A percentile compares a stretch with the other conserved stretches of the same genome.
Evolutionary conservation across 1,140 invertebrate genomes (phyloP).

Genomic region (Papilio polyxenes): DNA sequence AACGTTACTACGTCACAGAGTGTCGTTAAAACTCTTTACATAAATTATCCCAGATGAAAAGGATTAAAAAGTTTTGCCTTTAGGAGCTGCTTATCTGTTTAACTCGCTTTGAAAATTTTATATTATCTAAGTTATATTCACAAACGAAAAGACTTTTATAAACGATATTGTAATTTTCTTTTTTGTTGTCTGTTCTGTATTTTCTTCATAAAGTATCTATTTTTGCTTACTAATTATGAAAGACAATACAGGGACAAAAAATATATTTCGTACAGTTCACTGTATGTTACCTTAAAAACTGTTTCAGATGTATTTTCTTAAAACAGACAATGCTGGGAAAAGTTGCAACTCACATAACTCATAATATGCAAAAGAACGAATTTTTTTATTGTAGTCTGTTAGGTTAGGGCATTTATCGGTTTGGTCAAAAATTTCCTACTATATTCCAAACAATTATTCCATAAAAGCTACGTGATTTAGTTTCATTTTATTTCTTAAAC

Average conservation of each 20-base stretch:
- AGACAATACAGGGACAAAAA: not conserved
- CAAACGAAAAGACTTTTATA: constrained; percentile 16
- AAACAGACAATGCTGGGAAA: too few species aligned
- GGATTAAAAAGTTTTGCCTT: constrained; percentile 41
- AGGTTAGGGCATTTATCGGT: not conserved
- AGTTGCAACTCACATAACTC: not conserved
- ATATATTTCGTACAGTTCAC: too few species aligned
- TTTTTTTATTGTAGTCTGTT: not conserved
- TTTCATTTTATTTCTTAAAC: not conserved
- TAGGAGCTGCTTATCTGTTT: constrained; percentile 31
- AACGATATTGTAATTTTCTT: constrained; percentile 4
- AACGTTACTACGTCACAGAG: constrained; percentile 15
- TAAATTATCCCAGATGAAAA: constrained; percentile 41
- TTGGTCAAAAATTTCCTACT: not conserved
- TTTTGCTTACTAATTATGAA: not conserved
- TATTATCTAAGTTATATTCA: constrained; percentile 20
- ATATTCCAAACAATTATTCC: not conserved
- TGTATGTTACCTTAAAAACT: not conserved
- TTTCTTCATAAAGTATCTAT: not conserved
- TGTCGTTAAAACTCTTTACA: constrained; percentile 42
- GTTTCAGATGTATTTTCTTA: not conserved
- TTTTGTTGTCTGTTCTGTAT: constrained; percentile 4
- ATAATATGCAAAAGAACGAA: not conserved
- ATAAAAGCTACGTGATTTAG: not conserved
- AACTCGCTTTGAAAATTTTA: constrained; percentile 28